Percentiles rank a stretch among this genome's conserved stretches.
These are phyloP conservation scores for Cremastinae sp. DNA, from an alignment of 2,888 invertebrate genomes.

Conservation along the genomic window DNA sequence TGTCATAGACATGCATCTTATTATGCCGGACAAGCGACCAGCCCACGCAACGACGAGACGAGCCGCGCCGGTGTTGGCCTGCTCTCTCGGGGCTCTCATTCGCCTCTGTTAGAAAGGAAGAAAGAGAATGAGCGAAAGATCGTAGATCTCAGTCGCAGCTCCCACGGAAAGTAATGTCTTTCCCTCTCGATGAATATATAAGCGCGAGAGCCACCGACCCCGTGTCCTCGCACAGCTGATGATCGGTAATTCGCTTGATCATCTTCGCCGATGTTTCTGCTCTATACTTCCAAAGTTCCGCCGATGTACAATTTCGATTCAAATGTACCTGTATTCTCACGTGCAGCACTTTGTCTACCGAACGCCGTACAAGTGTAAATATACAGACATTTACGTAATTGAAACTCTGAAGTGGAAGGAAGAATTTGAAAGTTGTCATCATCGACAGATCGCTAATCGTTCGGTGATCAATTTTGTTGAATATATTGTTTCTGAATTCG, in stretches of 20 bases:
- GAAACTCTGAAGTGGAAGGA: too few species aligned
- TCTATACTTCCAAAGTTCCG: background rate
- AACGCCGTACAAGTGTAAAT: too few species aligned
- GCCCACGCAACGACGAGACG: slow-evolving; percentile 69
- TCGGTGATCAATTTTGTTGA: too few species aligned
- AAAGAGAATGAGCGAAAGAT: slow-evolving; percentile 35
- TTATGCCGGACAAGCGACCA: slow-evolving; percentile 70
- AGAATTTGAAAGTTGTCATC: too few species aligned
- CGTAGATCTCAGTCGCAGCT: slow-evolving; percentile 53
- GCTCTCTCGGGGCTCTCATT: slow-evolving; percentile 21
- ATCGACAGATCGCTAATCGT: too few species aligned
- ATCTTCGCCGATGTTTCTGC: slow-evolving; percentile 19
- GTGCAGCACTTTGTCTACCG: too few species aligned
- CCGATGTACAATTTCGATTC: background rate
- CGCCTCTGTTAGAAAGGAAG: slow-evolving; percentile 27
- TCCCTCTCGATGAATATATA: slow-evolving; percentile 54
- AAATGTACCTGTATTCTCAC: background rate
- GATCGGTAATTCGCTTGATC: slow-evolving; percentile 48
- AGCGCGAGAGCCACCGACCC: slow-evolving; percentile 17
- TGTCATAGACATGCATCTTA: slow-evolving; percentile 75
- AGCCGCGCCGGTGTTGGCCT: too few species aligned
- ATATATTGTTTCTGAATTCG: too few species aligned
- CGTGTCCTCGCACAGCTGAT: slow-evolving; percentile 26
- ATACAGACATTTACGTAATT: background rate
- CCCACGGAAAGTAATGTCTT: slow-evolving; percentile 63